These are phyloP conservation scores for Anastatus disparis DNA, from an alignment of 1,140 invertebrate genomes.

Conservation along the genomic window DNA sequence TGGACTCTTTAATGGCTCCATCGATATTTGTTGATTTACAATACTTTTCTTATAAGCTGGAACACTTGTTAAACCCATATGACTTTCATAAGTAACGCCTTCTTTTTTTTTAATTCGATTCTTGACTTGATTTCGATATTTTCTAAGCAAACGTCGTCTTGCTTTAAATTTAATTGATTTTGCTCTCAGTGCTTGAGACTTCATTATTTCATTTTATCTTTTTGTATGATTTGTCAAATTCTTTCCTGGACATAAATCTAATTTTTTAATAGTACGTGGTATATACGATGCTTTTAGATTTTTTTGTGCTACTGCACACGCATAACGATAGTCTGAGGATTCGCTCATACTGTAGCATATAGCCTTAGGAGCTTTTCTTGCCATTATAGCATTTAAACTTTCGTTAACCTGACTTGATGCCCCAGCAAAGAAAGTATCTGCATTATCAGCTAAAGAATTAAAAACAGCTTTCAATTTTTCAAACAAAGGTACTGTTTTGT, in stretches of 20 bases:
- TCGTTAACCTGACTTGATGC: constrained; percentile 38
- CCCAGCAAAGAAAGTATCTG: constrained; percentile 14
- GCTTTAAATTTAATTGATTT: no score
- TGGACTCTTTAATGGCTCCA: no score
- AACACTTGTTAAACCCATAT: constrained; percentile 22
- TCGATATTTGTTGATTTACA: no score
- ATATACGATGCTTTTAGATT: constrained; percentile 28
- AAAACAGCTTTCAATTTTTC: not conserved
- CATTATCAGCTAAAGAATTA: not conserved
- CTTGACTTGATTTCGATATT: constrained; percentile 3
- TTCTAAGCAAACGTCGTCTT: not conserved
- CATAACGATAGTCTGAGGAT: constrained; percentile 26
- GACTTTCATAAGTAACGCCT: constrained; percentile 22
- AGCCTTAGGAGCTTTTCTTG: constrained; percentile 30
- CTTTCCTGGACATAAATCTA: constrained; percentile 28
- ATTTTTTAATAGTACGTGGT: constrained; percentile 3
- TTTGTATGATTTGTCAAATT: constrained; percentile 22
- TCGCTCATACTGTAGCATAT: constrained; percentile 24
- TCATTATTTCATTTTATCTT: not conserved
- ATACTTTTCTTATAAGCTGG: no score
- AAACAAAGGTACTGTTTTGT: no score
- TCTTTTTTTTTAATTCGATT: constrained; percentile 21
- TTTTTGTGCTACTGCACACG: constrained; percentile 31
- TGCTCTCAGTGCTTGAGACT: not conserved
- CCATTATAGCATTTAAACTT: constrained; percentile 29